phyloP scores from a whole-genome alignment of 2,113 vertebrate genomes.

The Crotalus viridis region DNA sequence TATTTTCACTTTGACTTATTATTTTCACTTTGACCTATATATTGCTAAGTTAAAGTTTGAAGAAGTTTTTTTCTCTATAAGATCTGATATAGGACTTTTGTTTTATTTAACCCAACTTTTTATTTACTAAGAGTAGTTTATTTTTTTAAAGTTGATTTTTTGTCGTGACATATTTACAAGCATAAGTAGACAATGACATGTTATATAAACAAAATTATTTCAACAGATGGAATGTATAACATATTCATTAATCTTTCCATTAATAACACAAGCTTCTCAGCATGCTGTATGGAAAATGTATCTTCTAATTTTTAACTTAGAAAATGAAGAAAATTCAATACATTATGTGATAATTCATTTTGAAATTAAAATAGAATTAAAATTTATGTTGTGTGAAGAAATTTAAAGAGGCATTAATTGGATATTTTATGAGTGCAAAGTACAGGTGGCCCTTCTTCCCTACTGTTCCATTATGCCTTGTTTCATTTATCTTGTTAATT shows the following conservation, averaged over 20 bases:
- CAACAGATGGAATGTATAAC: background rate
- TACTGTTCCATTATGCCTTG: background rate
- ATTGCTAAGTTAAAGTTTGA: background rate
- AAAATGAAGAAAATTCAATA: constrained; percentile 10
- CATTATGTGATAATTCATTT: constrained; percentile 45
- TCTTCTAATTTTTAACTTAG: background rate
- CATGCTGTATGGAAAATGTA: background rate
- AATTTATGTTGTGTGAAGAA: constrained; percentile 45
- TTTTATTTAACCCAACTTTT: background rate
- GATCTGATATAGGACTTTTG: background rate
- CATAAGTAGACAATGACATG: background rate
- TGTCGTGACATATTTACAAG: background rate
- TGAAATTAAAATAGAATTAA: constrained; percentile 35
- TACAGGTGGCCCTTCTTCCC: constrained; percentile 7
- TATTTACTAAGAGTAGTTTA: background rate
- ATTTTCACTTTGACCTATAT: background rate
- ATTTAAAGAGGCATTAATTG: constrained; percentile 60
- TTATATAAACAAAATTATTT: background rate
- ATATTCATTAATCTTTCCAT: background rate
- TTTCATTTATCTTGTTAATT: background rate
- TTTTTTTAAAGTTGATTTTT: background rate
- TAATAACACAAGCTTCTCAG: background rate
- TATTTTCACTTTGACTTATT: background rate
- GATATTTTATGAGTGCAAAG: constrained; percentile 50
- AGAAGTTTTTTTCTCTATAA: background rate